Conservation (phyloP, 2,888 invertebrate species). For the Ellobium chinense region DNA sequence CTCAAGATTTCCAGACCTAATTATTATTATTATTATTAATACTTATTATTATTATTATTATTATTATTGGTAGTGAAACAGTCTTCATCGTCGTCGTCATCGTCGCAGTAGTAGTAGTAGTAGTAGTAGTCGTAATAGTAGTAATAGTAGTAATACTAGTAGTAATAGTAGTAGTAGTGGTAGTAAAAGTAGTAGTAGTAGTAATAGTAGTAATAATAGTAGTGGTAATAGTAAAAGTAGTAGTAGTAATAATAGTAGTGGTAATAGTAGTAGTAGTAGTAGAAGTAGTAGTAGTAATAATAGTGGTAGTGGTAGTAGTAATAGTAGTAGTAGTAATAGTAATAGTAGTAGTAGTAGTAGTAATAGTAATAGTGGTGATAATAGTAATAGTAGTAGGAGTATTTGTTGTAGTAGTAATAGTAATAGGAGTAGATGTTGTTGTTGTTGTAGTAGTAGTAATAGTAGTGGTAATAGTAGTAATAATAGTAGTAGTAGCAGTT, state of each 20-base stretch:
- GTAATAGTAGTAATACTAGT: slow-evolving; percentile 17
- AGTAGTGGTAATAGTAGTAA: background rate
- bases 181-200: slow-evolving; percentile 23
- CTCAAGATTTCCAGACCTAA: too few species aligned
- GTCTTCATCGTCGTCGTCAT: slow-evolving; percentile 5
- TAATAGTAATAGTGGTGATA: background rate
- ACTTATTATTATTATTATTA: too few species aligned
- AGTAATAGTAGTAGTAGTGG: slow-evolving; percentile 19
- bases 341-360: slow-evolving; percentile 7
- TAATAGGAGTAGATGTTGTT: background rate
- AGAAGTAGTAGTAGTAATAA: slow-evolving; percentile 16
- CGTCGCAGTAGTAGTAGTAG: slow-evolving; percentile 24
- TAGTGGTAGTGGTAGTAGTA: slow-evolving; percentile 16
- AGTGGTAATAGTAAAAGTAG: slow-evolving; percentile 1
- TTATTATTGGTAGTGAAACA: too few species aligned
- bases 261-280: slow-evolving; percentile 27
- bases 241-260: slow-evolving; percentile 18
- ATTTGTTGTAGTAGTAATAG: background rate
- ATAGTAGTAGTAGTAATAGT: slow-evolving; percentile 8
- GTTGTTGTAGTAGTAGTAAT: background rate
- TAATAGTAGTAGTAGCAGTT: background rate
- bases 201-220: slow-evolving; percentile 21
- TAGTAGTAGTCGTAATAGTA: slow-evolving; percentile 17
- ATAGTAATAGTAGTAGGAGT: background rate
- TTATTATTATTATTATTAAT: too few species aligned